Evolutionary conservation across 92 coral and sea anemone genomes (phyloP).

Genomic region (Desmophyllum pertusum): DNA sequence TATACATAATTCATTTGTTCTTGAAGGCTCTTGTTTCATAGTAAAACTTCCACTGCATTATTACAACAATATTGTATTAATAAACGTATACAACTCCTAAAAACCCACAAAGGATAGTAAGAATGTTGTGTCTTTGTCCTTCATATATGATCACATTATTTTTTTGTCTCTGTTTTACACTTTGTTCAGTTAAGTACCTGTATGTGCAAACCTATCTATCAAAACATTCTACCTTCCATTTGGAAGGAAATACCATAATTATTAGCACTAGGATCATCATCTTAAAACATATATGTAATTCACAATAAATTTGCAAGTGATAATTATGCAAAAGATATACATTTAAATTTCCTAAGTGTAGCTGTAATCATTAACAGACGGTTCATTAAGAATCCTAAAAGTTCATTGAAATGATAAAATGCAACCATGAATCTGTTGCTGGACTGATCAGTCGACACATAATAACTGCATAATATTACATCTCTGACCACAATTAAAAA

Average conservation of each 20-base stretch:
- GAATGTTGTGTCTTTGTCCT: conserved; percentile 1
- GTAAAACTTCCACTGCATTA: conserved; percentile 5
- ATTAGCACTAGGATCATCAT: background rate
- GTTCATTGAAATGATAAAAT: conserved; percentile 21
- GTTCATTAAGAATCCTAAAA: conserved; percentile 14
- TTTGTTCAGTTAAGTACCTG: conserved; percentile 11
- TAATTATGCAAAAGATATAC: background rate
- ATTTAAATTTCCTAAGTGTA: background rate
- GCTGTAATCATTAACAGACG: background rate
- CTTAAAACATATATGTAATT: conserved; percentile 1
- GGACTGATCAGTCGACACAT: background rate
- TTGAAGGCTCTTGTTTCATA: conserved; percentile 48
- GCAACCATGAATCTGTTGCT: background rate
- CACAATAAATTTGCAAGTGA: background rate
- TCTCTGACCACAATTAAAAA: background rate
- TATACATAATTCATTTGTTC: background rate
- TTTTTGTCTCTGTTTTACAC: conserved; percentile 9
- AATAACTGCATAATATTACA: background rate
- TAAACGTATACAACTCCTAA: conserved; percentile 18
- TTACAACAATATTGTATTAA: conserved; percentile 15
- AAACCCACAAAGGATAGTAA: conserved; percentile 18
- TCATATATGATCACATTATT: background rate
- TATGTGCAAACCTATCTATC: conserved; percentile 36
- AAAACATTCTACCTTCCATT: conserved; percentile 9
- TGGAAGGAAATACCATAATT: background rate